phyloP scores from a whole-genome alignment of 2,113 vertebrate species.

The Pygoscelis adeliae region DNA sequence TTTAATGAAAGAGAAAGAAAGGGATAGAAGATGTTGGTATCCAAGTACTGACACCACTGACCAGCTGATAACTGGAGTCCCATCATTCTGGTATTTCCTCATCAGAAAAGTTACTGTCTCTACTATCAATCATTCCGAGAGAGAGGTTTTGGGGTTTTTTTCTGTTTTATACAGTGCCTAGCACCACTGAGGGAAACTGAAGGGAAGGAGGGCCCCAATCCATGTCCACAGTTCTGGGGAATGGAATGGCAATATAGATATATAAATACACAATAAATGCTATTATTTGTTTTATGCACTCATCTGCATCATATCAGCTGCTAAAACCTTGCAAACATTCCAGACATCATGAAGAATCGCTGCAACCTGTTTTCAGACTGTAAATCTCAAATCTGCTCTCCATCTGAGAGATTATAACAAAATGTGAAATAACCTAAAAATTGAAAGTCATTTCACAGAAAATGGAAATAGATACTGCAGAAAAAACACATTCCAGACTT shows the following conservation, averaged over 20 bases:
- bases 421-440: constrained; percentile 34
- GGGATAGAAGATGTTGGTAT: fast-evolving
- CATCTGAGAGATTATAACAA: background rate
- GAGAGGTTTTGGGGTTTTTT: background rate
- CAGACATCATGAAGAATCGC: constrained; percentile 22
- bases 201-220: background rate
- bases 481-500: constrained; percentile 48
- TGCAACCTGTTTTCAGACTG: constrained; percentile 21
- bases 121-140: background rate
- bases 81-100: background rate
- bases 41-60: background rate
- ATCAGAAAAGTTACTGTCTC: background rate
- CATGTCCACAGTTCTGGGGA: background rate
- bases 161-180: background rate
- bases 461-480: constrained; percentile 52
- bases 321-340: constrained; percentile 46
- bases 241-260: background rate
- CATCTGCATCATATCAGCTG: constrained; percentile 18
- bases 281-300: constrained; percentile 21
- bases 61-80: background rate
- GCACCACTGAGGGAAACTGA: background rate
- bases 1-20: background rate
- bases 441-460: constrained; percentile 57
- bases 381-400: constrained; percentile 62
- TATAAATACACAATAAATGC: background rate